Percentiles rank a stretch among this genome's conserved stretches.
Conservation (phyloP, 35 echinoderm and acorn worm genomes). For the Acanthaster planci region DNA sequence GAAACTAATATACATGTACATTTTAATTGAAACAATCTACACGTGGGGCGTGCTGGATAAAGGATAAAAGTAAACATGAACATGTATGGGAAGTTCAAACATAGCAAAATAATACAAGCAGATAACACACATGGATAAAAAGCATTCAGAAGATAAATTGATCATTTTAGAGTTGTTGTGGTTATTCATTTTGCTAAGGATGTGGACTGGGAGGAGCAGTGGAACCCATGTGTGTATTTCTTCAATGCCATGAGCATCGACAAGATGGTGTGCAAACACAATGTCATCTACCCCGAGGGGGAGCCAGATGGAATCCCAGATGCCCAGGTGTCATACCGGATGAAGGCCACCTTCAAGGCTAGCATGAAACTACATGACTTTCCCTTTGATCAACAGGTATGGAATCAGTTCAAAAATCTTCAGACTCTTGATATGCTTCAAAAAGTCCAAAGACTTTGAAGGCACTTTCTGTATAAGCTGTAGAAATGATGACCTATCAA, state of each 20-base stretch:
- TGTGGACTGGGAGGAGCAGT: conserved; percentile 73
- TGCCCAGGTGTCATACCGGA: conserved; percentile 45
- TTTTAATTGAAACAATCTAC: too few species aligned
- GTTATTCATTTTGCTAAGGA: conserved; percentile 48
- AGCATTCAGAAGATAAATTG: too few species aligned
- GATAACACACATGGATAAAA: too few species aligned
- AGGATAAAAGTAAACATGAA: too few species aligned
- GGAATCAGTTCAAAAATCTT: neutral
- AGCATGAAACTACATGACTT: conserved; percentile 77
- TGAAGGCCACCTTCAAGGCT: conserved; percentile 90
- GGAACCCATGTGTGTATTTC: conserved; percentile 81
- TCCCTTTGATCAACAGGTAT: conserved; percentile 87
- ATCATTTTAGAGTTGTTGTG: too few species aligned
- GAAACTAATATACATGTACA: too few species aligned
- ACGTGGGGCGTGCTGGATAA: too few species aligned
- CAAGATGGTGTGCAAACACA: conserved; percentile 79
- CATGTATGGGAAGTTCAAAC: too few species aligned
- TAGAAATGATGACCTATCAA: neutral
- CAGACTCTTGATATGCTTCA: too few species aligned
- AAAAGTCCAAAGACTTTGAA: too few species aligned
- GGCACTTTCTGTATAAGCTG: neutral
- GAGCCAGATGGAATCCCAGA: conserved; percentile 62
- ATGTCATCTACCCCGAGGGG: conserved; percentile 62
- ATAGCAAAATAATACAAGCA: too few species aligned
- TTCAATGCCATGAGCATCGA: conserved; percentile 77